Base-by-base conservation (phyloP, 2,888 invertebrate species). In the Drosophila austrosaltans region DNA sequence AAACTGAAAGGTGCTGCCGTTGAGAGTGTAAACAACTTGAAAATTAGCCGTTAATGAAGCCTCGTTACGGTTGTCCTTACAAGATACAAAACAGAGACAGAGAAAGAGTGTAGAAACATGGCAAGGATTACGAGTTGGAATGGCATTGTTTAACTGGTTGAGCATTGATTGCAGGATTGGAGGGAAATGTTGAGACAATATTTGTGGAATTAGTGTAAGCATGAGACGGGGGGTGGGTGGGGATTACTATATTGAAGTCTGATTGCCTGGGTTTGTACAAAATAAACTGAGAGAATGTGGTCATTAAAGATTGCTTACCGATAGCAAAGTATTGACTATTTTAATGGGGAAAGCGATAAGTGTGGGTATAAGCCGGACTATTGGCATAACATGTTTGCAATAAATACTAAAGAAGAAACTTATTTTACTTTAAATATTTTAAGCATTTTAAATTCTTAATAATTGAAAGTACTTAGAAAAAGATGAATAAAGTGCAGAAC, bases 21-120 rank as follows among this genome's bases (percentile, higher is more conserved):
- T 30, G 72, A 53, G 68, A 82, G 82, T 87, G 87, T 87, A 86
- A 86, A 89, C 87, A 86, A 83, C 79, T 87, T 83, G 78, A 81
- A 86, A 86, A 86, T 86, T 86, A 86, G 81, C 81, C 78, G 79
- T 81, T 86, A 88, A 88, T 84, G 81, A 86, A 85, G 85, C 74
- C 88, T 78, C 77, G 84, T 88, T 81, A 81, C 73, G 70, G 63
- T 64, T 25, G 39, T 16, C 42, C 6, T 22, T 56, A 20, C 10
- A 40, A 1, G 53, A 16, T 44, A 53, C 22, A 39, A 60, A 42
- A 58, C 12, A 16, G 16, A 42, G n/a, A 25, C 54, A 60, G 56
- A 44, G 59, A 75, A 58, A 54, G 62, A 63, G 57, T 53, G 62
- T 59, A 44, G 28, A 48, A 66, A 56, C 32, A 16, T 32, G 32